A percentile compares a stretch with the other conserved stretches of the same genome.
These are phyloP conservation scores for Phanerotoma sp. DNA, from an alignment of 2,888 invertebrate species.

Conservation along the genomic window DNA sequence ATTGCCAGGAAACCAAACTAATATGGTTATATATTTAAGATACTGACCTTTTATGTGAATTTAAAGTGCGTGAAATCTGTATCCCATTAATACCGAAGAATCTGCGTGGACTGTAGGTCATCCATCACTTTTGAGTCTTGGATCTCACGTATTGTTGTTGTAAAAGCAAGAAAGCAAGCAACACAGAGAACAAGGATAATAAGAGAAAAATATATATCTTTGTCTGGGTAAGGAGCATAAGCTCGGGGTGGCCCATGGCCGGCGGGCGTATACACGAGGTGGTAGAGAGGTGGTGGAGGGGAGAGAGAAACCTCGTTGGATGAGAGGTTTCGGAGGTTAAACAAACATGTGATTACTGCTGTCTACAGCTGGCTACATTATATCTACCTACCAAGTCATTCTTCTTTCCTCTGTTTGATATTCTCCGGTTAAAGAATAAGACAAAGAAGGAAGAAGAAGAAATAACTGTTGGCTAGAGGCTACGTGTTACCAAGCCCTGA, in stretches of 20 bases:
- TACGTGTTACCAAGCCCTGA: conserved; percentile 20
- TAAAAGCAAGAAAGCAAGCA: conserved; percentile 24
- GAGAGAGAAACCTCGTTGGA: conserved; percentile 41
- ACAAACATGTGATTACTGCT: conserved; percentile 58
- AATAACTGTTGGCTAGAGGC: conserved; percentile 20
- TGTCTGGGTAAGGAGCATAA: conserved; percentile 38
- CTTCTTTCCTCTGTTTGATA: conserved; percentile 34
- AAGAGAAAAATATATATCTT: conserved; percentile 41
- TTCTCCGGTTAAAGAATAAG: conserved; percentile 11
- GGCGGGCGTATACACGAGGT: conserved; percentile 26
- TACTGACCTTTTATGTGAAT: conserved; percentile 44
- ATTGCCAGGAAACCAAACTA: too few species aligned
- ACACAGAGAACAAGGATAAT: conserved; percentile 18
- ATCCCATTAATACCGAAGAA: conserved; percentile 49
- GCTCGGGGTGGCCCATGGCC: conserved; percentile 52
- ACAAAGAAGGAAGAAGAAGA: conserved; percentile 5
- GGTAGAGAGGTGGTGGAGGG: conserved; percentile 19
- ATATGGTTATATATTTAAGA: too few species aligned
- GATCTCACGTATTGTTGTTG: conserved; percentile 31
- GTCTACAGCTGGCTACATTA: conserved; percentile 57
- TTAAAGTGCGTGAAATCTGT: conserved; percentile 55
- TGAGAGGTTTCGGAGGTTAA: conserved; percentile 58
- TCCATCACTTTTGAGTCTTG: conserved; percentile 45
- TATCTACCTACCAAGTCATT: conserved; percentile 54
- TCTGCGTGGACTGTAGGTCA: conserved; percentile 43